A percentile compares a stretch with the other conserved stretches of the same genome.
Evolutionary conservation across 2,888 invertebrate species (phyloP).

Genomic region (Entomobrya proxima): DNA sequence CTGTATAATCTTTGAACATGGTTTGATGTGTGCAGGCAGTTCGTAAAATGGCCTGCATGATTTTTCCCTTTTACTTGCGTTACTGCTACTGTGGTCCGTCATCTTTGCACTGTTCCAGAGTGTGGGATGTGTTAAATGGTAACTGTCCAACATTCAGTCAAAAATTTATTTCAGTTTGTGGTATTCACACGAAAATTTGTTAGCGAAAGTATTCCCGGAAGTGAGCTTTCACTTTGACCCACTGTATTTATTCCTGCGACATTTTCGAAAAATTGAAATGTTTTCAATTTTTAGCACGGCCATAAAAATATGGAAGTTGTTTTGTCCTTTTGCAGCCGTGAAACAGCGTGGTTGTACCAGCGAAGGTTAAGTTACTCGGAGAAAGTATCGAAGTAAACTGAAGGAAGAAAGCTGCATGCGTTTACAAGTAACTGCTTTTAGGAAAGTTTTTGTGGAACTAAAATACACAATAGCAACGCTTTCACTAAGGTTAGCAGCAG

Average conservation of each 20-base stretch:
- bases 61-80: constrained; percentile 15
- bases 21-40: constrained; percentile 72
- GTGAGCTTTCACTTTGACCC: no score
- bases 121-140: neutral
- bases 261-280: no score
- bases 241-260: no score
- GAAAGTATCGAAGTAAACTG: constrained; percentile 46
- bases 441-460: neutral
- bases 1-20: constrained; percentile 74
- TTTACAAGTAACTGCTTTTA: neutral
- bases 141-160: constrained; percentile 58
- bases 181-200: no score
- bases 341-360: no score
- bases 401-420: neutral
- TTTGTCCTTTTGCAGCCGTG: neutral
- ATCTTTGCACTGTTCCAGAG: constrained; percentile 35
- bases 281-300: neutral
- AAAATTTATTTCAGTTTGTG: no score
- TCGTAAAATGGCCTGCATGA: constrained; percentile 72
- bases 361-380: constrained; percentile 32
- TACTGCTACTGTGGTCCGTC: constrained; percentile 25
- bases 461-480: constrained; percentile 36
- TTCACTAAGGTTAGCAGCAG: no score
- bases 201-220: no score
- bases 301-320: neutral